Percentiles rank a stretch among this genome's conserved stretches.
These are phyloP conservation scores for Agrenia bidenticulata DNA, from an alignment of 2,888 invertebrate species.

Conservation along the genomic window DNA sequence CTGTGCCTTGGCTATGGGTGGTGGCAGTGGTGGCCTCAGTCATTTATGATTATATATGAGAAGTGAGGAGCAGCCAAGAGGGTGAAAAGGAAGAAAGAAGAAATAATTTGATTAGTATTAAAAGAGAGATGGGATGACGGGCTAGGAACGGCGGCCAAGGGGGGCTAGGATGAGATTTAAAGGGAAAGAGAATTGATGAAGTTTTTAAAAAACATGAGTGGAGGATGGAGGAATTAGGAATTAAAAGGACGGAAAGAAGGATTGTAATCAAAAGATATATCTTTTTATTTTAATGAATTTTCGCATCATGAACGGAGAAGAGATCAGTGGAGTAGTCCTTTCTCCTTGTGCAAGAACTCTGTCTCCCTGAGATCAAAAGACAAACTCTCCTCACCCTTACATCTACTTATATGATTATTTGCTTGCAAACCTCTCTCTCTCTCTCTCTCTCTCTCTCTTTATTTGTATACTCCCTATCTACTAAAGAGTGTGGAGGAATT, in stretches of 20 bases:
- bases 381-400: slow-evolving; percentile 24
- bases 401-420: no score
- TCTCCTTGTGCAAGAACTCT: slow-evolving; percentile 36
- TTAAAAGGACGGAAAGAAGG: slow-evolving; percentile 53
- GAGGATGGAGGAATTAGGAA: slow-evolving; percentile 53
- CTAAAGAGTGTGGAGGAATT: no score
- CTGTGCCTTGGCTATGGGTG: no score
- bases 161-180: slow-evolving; percentile 40
- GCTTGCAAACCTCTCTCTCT: no score
- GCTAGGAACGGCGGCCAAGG: slow-evolving; percentile 20
- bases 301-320: slow-evolving; percentile 40
- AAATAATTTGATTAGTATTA: slow-evolving; percentile 49
- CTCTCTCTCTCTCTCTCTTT: no score
- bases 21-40: background rate
- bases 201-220: slow-evolving; percentile 48
- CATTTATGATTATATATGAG: background rate
- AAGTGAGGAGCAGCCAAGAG: slow-evolving; percentile 8
- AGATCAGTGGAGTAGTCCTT: slow-evolving; percentile 41
- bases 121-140: slow-evolving; percentile 19
- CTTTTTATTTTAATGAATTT: slow-evolving; percentile 54
- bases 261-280: slow-evolving; percentile 54
- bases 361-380: slow-evolving; percentile 50
- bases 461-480: no score
- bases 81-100: slow-evolving; percentile 35
- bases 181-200: slow-evolving; percentile 30